A percentile compares a stretch with the other conserved stretches of the same genome.
These are phyloP conservation scores for Rhombomys opimus DNA, from an alignment of 2,113 vertebrate species.

Conservation along the genomic window DNA sequence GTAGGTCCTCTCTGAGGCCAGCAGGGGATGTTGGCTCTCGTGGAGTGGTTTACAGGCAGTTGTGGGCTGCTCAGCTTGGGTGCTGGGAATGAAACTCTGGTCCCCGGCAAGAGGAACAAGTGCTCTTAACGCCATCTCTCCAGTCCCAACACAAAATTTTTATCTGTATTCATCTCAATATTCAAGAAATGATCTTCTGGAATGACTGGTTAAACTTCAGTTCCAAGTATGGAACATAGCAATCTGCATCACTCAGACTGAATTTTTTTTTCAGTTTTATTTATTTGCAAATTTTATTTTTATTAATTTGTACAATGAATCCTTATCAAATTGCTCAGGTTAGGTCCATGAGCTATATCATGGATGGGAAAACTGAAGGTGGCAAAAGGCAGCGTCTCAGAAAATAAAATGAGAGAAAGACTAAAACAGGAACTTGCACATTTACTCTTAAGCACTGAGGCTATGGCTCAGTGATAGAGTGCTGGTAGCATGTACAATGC, in stretches of 20 bases:
- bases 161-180: conserved; percentile 17
- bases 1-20: too few relatives aligned
- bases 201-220: conserved; percentile 3
- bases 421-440: neutral
- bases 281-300: neutral
- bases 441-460: neutral
- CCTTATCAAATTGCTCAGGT: neutral
- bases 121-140: neutral
- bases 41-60: neutral
- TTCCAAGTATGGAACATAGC: neutral
- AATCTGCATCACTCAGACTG: neutral
- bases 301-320: neutral
- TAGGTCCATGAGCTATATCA: neutral
- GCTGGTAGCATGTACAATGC: neutral
- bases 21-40: neutral
- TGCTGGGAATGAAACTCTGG: neutral
- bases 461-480: neutral
- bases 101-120: too few relatives aligned
- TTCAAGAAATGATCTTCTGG: neutral
- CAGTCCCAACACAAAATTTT: neutral
- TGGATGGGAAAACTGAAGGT: neutral
- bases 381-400: neutral
- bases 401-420: neutral
- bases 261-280: neutral
- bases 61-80: neutral